Conservation (phyloP, 2,888 invertebrate genomes). For the Zele albiditarsus region DNA sequence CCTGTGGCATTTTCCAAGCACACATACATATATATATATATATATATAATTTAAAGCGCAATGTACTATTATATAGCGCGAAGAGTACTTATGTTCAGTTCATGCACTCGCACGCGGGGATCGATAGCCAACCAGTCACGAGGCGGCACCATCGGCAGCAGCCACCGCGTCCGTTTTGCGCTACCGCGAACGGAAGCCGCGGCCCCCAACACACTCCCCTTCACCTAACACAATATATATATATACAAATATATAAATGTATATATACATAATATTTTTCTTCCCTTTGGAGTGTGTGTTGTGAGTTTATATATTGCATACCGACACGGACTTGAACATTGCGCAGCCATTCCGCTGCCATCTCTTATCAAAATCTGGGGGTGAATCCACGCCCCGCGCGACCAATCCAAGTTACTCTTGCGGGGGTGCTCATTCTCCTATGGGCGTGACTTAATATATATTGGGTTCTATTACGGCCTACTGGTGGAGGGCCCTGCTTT, state of each 20-base stretch:
- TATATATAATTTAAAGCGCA: not conserved
- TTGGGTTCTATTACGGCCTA: slow-evolving; percentile 27
- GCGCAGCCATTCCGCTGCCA: slow-evolving; percentile 69
- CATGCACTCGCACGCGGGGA: slow-evolving; percentile 46
- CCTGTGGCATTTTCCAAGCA: slow-evolving; percentile 40
- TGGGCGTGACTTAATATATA: slow-evolving; percentile 44
- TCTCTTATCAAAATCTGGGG: slow-evolving; percentile 56
- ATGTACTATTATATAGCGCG: slow-evolving; percentile 6
- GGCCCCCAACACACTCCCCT: slow-evolving; percentile 26
- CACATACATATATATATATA: not conserved
- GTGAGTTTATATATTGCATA: slow-evolving; percentile 2
- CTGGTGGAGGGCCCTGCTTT: slow-evolving; percentile 35
- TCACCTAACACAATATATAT: not conserved
- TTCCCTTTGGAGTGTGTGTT: slow-evolving; percentile 6
- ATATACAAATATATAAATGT: not conserved
- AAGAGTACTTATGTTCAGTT: slow-evolving; percentile 14
- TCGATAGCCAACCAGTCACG: slow-evolving; percentile 55
- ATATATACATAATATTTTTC: not conserved
- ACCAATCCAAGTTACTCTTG: slow-evolving; percentile 55
- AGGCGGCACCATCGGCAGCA: slow-evolving; percentile 57
- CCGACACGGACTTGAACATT: slow-evolving; percentile 44
- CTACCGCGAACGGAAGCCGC: slow-evolving; percentile 42
- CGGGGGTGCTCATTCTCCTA: slow-evolving; percentile 48
- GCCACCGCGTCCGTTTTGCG: slow-evolving; percentile 45
- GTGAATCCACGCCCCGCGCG: slow-evolving; percentile 41